Evolutionary conservation across 2,113 vertebrate species (phyloP).

Genomic region (Ictalurus furcatus): DNA sequence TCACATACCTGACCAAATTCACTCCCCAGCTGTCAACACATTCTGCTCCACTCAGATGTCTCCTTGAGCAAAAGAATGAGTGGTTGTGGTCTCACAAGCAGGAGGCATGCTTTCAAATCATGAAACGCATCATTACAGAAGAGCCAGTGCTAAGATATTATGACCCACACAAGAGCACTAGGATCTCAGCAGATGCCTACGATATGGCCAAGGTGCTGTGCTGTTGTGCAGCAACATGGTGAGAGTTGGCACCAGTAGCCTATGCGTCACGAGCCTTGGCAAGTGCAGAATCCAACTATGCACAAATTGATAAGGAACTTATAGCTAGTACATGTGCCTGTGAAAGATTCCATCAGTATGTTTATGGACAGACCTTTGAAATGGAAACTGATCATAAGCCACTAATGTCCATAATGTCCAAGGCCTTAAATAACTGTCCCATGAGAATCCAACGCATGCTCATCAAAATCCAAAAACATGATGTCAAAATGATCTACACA

Average conservation of each 20-base stretch:
- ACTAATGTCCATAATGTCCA: slow-evolving; percentile 41
- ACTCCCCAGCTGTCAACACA: slow-evolving; percentile 41
- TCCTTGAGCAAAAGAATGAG: slow-evolving; percentile 33
- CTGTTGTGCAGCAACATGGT: slow-evolving; percentile 41
- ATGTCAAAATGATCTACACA: no score
- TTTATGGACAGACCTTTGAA: no score
- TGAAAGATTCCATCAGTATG: neutral
- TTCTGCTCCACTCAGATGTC: slow-evolving; percentile 22
- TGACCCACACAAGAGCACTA: slow-evolving; percentile 4
- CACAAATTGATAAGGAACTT: slow-evolving; percentile 44
- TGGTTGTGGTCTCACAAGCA: slow-evolving; percentile 39
- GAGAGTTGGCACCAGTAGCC: slow-evolving; percentile 25
- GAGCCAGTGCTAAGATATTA: slow-evolving; percentile 45
- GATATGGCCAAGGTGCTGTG: slow-evolving; percentile 34
- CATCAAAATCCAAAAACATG: no score
- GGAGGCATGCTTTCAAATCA: slow-evolving; percentile 14
- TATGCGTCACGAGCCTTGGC: slow-evolving; percentile 35
- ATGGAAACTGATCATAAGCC: neutral
- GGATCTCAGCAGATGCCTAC: slow-evolving; percentile 42
- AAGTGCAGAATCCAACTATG: slow-evolving; percentile 37
- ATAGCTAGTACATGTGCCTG: slow-evolving; percentile 31
- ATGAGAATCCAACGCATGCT: no score
- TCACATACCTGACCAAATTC: slow-evolving; percentile 44
- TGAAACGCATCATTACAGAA: slow-evolving; percentile 22
- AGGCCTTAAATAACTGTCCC: slow-evolving; percentile 19